Base-by-base conservation (phyloP, 2,888 invertebrate species). In the Drosophila barbarae region DNA sequence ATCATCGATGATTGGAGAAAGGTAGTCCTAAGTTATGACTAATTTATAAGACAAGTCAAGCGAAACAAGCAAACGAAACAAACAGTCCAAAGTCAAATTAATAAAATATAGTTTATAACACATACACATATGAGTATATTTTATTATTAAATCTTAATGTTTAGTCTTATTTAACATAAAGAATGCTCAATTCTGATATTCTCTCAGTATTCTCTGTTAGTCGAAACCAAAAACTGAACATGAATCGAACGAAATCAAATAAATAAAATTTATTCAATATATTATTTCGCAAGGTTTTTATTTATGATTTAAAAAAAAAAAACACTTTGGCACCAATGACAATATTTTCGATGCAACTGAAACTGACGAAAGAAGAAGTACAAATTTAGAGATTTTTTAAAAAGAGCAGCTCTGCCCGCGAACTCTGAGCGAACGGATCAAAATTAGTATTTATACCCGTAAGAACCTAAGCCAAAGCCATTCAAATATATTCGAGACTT, bases 81-180 rank as follows among this genome's bases (percentile, higher is more conserved):
- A 77, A 72, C 61, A 77, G 77, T 81, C 83, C 85, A 85, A 79
- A 85, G 77, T 79, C 71, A 71, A 70, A 71, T 78, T 70, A 73
- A 59, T 42, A 39, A 61, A 65, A 46, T 60, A 70, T 68, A 72
- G 63, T 69, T 58, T 66, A 49, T 41, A 51, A 54, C 53, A 61
- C 41, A 63, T 64, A 42, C 26, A 64, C 26, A 64, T 15, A 23
- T 41, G 47, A 36, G 51, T 56, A 61, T 35, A 52, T 74, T 71
- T 71, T 66, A 63, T 55, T 46, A 46, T 51, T 59, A 69, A 60
- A 69, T 63, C 12, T 5, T 30, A 67, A 66, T 63, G 30, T 60
- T 76, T 71, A 80, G 72, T 68, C 56, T 44, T 72, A 72, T 64
- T 38, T 46, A 23, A 53, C 15, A 35, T 30, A 52, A 42, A 52